Evolutionary conservation across 2,888 invertebrate genomes (phyloP), one percentile per base, ranked within the genome.

Genomic region (Oscheius onirici): DNA sequence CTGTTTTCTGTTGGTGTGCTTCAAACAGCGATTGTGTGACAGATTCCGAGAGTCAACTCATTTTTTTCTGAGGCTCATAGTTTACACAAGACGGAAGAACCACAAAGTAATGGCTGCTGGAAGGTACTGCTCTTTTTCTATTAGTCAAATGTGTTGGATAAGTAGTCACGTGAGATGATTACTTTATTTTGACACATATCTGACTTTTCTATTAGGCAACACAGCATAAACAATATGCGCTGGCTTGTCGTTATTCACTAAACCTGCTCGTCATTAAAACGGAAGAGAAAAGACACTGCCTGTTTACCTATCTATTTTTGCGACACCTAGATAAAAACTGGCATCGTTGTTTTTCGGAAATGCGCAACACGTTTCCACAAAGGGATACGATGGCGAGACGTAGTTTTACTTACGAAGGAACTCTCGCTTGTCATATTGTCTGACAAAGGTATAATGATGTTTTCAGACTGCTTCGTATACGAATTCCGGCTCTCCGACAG

Each of bases 401-500:
- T 34, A 8, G 34, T 34, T 34, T 34, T 8, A 34, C 34, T 34
- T n/a, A 34, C 5, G 34, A 34, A 34, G 34, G 34, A 34, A 34
- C 34, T 34, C 34, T 34, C 34, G 8, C 34, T 34, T 34, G 34
- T 34, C 3, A 34, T 34, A 34, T 0, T 34, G 5, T 34, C 34
- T 34, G 34, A 34, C 34, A 34, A 34, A 34, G 34, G 3, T 34
- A 34, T 8, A 34, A 34, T 34, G 34, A 34, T 8, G 40, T 41
- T 58, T 58, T 40, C 58, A 58, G 58, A 17, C 58, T 58, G 58
- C 41, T 40, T 8, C 58, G 13, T 58, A 40, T 40, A 58, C 58
- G 20, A 58, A 58, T 40, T 41, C 58, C 20, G 40, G 40, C 49
- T 43, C 69, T 5, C 67, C 73, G 10, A 58, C 72, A 17, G 73